Percentiles rank a stretch among this genome's conserved stretches.
These are phyloP conservation scores for Chaetogeoica ovagalla DNA, from an alignment of 2,888 invertebrate genomes.

Conservation along the genomic window DNA sequence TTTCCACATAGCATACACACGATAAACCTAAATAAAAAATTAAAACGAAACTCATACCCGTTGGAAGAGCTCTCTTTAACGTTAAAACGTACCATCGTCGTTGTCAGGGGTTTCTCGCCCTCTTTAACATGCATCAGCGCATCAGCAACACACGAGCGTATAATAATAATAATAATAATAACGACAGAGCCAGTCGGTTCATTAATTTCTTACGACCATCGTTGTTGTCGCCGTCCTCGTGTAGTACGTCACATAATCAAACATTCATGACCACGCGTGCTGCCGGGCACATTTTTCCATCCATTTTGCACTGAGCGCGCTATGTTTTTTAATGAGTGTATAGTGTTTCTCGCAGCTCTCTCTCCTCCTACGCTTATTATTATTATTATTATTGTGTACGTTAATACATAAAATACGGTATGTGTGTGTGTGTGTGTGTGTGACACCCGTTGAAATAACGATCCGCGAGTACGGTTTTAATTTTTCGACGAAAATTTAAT, in stretches of 20 bases:
- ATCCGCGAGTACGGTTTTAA: too few relatives aligned
- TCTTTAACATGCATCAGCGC: background rate
- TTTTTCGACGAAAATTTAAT: too few relatives aligned
- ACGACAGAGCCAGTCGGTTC: background rate
- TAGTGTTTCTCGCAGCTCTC: background rate
- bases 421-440: too few relatives aligned
- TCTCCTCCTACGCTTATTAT: background rate
- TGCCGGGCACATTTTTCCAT: constrained; percentile 21
- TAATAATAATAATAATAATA: constrained; percentile 16
- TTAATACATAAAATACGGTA: too few relatives aligned
- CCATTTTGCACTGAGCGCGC: background rate
- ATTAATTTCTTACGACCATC: constrained; percentile 26
- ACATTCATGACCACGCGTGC: constrained; percentile 25
- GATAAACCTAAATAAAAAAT: too few relatives aligned
- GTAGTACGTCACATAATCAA: constrained; percentile 9
- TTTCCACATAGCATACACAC: too few relatives aligned
- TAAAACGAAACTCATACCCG: too few relatives aligned
- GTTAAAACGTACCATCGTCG: too few relatives aligned
- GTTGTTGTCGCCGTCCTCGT: too few relatives aligned
- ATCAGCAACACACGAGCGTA: background rate
- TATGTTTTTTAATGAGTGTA: constrained; percentile 28
- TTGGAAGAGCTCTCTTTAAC: too few relatives aligned
- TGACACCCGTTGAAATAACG: too few relatives aligned
- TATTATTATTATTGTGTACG: too few relatives aligned
- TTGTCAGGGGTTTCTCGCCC: background rate